Conservation (phyloP, 2,797 vertebrate genomes). For the Mastacembelus armatus region DNA sequence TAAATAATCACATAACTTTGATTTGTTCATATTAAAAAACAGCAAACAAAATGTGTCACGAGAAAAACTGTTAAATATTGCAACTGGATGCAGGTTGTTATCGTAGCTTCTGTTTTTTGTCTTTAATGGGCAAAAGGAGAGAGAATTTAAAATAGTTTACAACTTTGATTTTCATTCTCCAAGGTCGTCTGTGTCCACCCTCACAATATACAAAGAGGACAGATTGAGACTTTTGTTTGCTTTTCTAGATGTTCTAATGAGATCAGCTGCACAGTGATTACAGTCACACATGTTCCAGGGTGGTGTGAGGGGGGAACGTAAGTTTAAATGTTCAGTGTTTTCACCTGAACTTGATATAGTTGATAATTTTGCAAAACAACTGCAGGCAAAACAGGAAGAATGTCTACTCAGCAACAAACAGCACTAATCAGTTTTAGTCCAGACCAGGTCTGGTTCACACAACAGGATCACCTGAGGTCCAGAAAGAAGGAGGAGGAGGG, state of each 20-base stretch:
- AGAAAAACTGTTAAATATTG: too few species aligned
- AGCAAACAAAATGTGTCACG: too few species aligned
- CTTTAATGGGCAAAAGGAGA: not conserved
- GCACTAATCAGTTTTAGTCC: constrained; percentile 39
- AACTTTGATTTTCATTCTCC: not conserved
- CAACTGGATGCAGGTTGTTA: too few species aligned
- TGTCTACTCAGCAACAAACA: constrained; percentile 5
- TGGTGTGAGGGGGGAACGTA: not conserved
- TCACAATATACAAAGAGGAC: not conserved
- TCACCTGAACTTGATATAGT: too few species aligned
- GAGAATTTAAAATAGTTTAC: not conserved
- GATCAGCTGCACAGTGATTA: constrained; percentile 38
- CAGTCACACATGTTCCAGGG: constrained; percentile 15
- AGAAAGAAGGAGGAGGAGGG: constrained; percentile 43
- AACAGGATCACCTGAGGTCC: constrained; percentile 36
- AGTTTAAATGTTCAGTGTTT: not conserved
- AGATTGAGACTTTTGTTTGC: constrained; percentile 16
- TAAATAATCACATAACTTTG: not conserved
- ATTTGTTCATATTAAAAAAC: not conserved
- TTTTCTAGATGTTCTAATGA: constrained; percentile 29
- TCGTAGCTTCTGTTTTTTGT: too few species aligned
- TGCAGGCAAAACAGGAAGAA: too few species aligned
- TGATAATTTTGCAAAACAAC: not conserved
- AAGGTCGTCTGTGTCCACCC: too few species aligned
- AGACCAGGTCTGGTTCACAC: constrained; percentile 28